These are phyloP conservation scores for Sericinus montela DNA, from an alignment of 2,888 invertebrate species.

Conservation along the genomic window DNA sequence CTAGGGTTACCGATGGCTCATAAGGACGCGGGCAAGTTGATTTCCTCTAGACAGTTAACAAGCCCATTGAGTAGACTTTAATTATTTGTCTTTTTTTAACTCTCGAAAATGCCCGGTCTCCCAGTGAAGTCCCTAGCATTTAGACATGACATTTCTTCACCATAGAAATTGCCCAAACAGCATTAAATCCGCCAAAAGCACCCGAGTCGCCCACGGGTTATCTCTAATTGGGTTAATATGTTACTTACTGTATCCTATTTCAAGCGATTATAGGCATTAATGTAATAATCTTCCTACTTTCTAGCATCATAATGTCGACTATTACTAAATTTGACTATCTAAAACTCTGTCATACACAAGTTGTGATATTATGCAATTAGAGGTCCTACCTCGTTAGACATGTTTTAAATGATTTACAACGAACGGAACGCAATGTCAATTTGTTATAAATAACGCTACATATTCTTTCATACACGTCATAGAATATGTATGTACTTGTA, in stretches of 20 bases:
- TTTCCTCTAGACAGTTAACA: too few species aligned
- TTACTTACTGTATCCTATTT: slow-evolving; percentile 1
- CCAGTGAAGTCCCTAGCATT: too few species aligned
- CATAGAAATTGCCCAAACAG: not conserved
- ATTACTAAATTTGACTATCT: slow-evolving; percentile 72
- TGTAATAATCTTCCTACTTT: slow-evolving; percentile 39
- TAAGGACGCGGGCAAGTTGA: too few species aligned
- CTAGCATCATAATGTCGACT: slow-evolving; percentile 54
- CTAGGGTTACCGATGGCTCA: too few species aligned
- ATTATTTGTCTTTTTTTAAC: too few species aligned
- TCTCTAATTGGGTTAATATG: not conserved
- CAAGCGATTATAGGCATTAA: slow-evolving; percentile 32
- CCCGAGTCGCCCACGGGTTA: slow-evolving; percentile 27
- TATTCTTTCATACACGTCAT: not conserved
- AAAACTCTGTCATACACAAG: slow-evolving; percentile 47
- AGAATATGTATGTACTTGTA: not conserved
- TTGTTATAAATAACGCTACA: too few species aligned
- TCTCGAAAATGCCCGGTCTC: too few species aligned
- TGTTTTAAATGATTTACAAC: slow-evolving; percentile 22
- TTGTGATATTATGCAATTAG: slow-evolving; percentile 45
- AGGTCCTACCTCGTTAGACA: slow-evolving; percentile 49
- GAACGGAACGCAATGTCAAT: too few species aligned
- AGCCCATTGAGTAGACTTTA: too few species aligned
- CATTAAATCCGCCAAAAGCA: not conserved
- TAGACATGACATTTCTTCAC: too few species aligned